These are phyloP conservation scores for Onychorhynchus coronatus DNA, from an alignment of 2,113 vertebrate genomes.

Conservation along the genomic window DNA sequence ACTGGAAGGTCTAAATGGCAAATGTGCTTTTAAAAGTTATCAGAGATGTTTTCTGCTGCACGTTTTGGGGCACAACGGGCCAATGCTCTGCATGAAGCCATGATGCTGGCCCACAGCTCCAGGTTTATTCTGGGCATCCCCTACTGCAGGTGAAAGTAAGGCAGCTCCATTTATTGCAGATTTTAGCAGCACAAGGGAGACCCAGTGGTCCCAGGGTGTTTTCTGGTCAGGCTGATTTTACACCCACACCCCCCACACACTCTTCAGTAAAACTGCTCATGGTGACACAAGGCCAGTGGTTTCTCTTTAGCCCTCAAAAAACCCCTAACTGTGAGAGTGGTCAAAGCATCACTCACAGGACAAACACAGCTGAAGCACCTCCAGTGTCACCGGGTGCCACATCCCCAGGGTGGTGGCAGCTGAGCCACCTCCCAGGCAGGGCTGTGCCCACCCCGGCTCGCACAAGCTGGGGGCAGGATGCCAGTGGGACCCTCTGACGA, in stretches of 20 bases:
- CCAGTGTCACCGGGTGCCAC: accelerated
- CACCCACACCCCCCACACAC: accelerated
- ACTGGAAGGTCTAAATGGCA: not conserved
- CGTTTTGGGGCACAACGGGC: not conserved
- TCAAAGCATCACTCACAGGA: accelerated
- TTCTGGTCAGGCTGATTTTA: not conserved
- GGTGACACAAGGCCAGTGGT: not conserved
- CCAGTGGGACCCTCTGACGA: not conserved
- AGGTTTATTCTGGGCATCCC: not conserved
- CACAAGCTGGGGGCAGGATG: not conserved
- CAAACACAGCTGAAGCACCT: not conserved
- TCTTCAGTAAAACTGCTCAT: not conserved
- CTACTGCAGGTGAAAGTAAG: not conserved
- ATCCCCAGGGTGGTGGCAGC: not conserved
- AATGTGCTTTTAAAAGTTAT: not conserved
- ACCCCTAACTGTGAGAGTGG: accelerated
- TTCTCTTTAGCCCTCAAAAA: not conserved
- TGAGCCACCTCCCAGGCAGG: not conserved
- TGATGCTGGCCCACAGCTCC: not conserved
- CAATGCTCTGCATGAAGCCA: not conserved
- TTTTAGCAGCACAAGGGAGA: not conserved
- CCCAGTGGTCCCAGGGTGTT: not conserved
- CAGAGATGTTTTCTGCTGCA: not conserved
- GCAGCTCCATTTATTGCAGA: not conserved
- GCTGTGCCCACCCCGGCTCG: not conserved